These are phyloP conservation scores for Drosophila nebulosa DNA, from an alignment of 1,140 invertebrate species.

Conservation along the genomic window DNA sequence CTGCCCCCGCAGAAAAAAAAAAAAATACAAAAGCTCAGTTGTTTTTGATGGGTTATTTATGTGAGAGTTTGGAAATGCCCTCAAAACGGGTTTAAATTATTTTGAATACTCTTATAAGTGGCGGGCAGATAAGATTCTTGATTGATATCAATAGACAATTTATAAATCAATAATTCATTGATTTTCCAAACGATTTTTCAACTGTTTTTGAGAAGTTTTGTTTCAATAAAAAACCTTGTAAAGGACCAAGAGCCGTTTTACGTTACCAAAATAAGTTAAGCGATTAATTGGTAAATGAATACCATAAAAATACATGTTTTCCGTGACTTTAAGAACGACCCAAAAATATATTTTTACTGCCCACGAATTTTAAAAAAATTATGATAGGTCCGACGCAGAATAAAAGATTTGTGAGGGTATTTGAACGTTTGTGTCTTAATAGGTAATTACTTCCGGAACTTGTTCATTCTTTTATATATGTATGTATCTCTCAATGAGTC, in stretches of 20 bases:
- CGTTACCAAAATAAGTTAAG: no score
- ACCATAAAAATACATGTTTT: no score
- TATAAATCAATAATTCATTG: no score
- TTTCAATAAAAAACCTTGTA: no score
- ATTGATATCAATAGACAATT: not conserved
- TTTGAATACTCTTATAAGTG: not conserved
- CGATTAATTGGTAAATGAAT: no score
- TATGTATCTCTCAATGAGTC: not conserved
- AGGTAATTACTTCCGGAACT: not conserved
- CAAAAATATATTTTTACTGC: no score
- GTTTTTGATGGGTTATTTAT: conserved; percentile 15
- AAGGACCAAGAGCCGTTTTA: no score
- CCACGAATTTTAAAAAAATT: no score
- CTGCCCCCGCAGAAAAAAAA: conserved; percentile 55
- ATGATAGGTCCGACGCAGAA: no score
- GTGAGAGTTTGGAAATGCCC: conserved; percentile 22
- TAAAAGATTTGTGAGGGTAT: no score
- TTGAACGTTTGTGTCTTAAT: not conserved
- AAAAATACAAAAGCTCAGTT: not conserved
- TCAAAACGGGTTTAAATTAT: conserved; percentile 7
- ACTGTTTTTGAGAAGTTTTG: no score
- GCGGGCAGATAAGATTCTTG: not conserved
- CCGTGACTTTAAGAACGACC: no score
- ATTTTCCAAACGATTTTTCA: not conserved
- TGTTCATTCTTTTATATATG: not conserved